Evolutionary conservation across 1,140 invertebrate species (phyloP).

Genomic region (Gryllus bimaculatus): DNA sequence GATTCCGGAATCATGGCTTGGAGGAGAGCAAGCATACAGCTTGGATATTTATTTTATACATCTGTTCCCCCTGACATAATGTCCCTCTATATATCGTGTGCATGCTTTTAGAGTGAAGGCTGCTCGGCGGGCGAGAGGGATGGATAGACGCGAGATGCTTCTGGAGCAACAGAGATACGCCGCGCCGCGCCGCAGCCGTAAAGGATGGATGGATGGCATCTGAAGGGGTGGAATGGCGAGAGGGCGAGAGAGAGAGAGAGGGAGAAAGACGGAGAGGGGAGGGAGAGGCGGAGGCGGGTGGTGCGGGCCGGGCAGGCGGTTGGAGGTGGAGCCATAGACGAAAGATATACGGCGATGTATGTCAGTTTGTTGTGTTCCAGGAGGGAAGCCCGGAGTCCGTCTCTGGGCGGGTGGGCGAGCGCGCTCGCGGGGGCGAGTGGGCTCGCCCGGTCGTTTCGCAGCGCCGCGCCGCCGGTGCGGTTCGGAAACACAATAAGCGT

Average conservation of each 20-base stretch:
- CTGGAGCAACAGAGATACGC: neutral
- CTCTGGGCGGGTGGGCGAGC: neutral
- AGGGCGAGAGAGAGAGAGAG: no score
- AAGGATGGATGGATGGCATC: slow-evolving; percentile 15
- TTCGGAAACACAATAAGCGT: slow-evolving; percentile 1
- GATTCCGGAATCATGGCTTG: slow-evolving; percentile 40
- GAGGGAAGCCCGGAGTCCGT: slow-evolving; percentile 6
- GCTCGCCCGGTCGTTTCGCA: neutral
- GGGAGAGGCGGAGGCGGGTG: slow-evolving; percentile 11
- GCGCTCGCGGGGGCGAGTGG: no score
- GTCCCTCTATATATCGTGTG: slow-evolving; percentile 40
- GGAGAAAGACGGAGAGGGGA: neutral
- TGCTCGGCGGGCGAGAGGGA: slow-evolving; percentile 26
- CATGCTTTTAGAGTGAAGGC: slow-evolving; percentile 40
- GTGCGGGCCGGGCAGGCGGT: slow-evolving; percentile 12
- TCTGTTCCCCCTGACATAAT: slow-evolving; percentile 41
- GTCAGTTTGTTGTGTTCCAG: slow-evolving; percentile 14
- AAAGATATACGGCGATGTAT: slow-evolving; percentile 17
- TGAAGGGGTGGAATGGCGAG: slow-evolving; percentile 14
- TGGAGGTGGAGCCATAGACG: slow-evolving; percentile 17
- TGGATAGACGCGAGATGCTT: neutral
- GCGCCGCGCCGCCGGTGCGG: no score
- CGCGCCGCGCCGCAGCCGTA: neutral
- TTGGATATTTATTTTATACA: slow-evolving; percentile 41
- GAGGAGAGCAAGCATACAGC: slow-evolving; percentile 26